Percentiles rank a stretch among this genome's conserved stretches.
Evolutionary conservation across 2,888 invertebrate species (phyloP).

Genomic region (Pyrrhia umbra): DNA sequence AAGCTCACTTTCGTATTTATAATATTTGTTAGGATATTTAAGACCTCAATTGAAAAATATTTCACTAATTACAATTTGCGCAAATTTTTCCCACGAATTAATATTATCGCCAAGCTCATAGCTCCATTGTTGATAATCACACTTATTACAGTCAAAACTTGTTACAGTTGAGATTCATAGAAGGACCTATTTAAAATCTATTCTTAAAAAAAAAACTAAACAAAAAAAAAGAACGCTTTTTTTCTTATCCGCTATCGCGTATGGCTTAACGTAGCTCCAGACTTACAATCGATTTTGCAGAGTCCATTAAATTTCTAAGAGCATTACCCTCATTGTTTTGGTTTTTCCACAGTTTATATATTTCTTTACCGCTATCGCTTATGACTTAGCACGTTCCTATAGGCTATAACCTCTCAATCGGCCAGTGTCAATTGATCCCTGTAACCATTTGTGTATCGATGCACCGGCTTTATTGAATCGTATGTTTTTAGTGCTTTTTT

Average conservation of each 20-base stretch:
- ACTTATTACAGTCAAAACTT: too few relatives aligned
- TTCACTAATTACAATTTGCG: too few relatives aligned
- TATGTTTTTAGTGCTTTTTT: not conserved
- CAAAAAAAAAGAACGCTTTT: too few relatives aligned
- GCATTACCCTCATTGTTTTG: slow-evolving; percentile 24
- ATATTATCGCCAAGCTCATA: too few relatives aligned
- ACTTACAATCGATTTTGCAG: slow-evolving; percentile 35
- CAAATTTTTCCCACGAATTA: too few relatives aligned
- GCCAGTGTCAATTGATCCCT: slow-evolving; percentile 38
- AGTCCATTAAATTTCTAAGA: slow-evolving; percentile 18
- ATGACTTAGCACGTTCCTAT: slow-evolving; percentile 4
- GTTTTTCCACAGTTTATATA: slow-evolving; percentile 4
- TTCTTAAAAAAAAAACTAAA: too few relatives aligned
- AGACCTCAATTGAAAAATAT: too few relatives aligned
- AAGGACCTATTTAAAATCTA: too few relatives aligned
- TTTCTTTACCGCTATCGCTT: slow-evolving; percentile 4
- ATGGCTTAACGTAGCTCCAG: not conserved
- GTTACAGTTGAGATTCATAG: too few relatives aligned
- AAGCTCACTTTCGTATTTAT: too few relatives aligned
- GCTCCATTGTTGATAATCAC: too few relatives aligned
- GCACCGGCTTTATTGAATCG: slow-evolving; percentile 8
- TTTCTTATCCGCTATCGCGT: not conserved
- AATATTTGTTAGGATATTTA: too few relatives aligned
- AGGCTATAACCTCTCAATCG: slow-evolving; percentile 46
- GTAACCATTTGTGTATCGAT: slow-evolving; percentile 21